Base-by-base conservation (phyloP, 2,797 vertebrate genomes). In the Pterois miles region DNA sequence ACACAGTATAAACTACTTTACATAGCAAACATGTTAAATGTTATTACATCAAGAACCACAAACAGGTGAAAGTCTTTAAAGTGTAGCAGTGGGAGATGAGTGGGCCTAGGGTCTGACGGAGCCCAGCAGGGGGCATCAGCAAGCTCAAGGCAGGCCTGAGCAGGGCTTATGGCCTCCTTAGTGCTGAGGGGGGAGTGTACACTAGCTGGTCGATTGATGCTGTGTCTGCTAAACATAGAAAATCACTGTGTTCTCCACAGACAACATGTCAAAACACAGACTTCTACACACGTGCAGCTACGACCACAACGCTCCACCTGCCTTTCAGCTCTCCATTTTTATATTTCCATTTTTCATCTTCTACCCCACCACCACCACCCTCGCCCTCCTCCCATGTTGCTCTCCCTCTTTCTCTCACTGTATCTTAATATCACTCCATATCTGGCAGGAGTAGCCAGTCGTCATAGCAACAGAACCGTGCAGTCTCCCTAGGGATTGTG, bases 381-480 rank as follows among this genome's bases (percentile, higher is more conserved):
- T n/a, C n/a, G n/a, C n/a, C 67, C 73, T 76, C 83, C 82, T 86
- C 80, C 80, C 53, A 46, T 85, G 81, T 75, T 84, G 66, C 81
- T 82, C 77, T 84, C 70, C 74, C 77, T 81, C 76, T 57, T 86
- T 87, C 88, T 89, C 90, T 92, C 89, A 88, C 93, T 86, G 88
- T 93, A 92, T 93, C 91, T 93, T 91, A 89, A 92, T 91, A 92
- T 94, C 91, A 91, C 90, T 92, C 88, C 83, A 83, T 92, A 94
- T 94, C 93, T 94, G 92, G 94, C 94, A 94, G 92, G 93, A 94
- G 93, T 94, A 95, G 91, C 92, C 90, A 83, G 95, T 96, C 86
- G 94, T 94, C 95, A 96, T 96, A 92, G 95, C 93, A 95, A 96
- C 95, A 90, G 92, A 90, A 94, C 93, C 89, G 93, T 83, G 91